These are phyloP conservation scores for Vulpes vulpes DNA, from an alignment of 2,113 vertebrate species.

Conservation along the genomic window DNA sequence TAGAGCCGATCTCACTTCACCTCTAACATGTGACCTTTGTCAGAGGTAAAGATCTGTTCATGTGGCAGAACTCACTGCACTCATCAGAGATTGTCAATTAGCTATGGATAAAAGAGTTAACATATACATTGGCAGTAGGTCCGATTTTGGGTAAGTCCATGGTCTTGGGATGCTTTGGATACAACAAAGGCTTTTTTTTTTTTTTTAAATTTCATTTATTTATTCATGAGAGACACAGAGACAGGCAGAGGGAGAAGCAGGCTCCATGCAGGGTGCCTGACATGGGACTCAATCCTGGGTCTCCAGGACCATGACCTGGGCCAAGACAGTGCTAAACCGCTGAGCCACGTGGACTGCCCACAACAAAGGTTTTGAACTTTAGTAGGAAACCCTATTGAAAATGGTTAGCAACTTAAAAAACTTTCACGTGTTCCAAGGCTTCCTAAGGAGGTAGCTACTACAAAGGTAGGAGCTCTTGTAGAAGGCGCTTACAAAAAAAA, in stretches of 20 bases:
- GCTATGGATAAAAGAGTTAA: background rate
- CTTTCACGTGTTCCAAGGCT: background rate
- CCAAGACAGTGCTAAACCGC: too few relatives aligned
- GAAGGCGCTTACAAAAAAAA: background rate
- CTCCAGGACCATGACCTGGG: too few relatives aligned
- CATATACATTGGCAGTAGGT: background rate
- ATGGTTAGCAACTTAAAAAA: background rate
- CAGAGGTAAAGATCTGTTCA: background rate
- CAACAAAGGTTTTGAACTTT: background rate
- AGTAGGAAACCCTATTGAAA: background rate
- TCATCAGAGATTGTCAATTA: background rate
- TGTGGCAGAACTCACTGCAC: background rate
- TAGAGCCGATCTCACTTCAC: background rate
- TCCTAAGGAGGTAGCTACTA: background rate
- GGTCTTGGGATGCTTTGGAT: slow-evolving; percentile 9
- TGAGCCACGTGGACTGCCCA: too few relatives aligned
- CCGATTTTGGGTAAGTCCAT: background rate
- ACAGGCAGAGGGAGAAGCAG: too few relatives aligned
- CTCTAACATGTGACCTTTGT: background rate
- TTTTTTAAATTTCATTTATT: too few relatives aligned
- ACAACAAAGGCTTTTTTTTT: background rate
- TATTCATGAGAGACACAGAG: too few relatives aligned
- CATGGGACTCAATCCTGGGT: too few relatives aligned
- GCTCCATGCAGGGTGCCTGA: too few relatives aligned
- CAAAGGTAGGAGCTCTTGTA: background rate